These are phyloP conservation scores for Merluccius polli DNA, from an alignment of 2,797 vertebrate genomes.

Conservation along the genomic window DNA sequence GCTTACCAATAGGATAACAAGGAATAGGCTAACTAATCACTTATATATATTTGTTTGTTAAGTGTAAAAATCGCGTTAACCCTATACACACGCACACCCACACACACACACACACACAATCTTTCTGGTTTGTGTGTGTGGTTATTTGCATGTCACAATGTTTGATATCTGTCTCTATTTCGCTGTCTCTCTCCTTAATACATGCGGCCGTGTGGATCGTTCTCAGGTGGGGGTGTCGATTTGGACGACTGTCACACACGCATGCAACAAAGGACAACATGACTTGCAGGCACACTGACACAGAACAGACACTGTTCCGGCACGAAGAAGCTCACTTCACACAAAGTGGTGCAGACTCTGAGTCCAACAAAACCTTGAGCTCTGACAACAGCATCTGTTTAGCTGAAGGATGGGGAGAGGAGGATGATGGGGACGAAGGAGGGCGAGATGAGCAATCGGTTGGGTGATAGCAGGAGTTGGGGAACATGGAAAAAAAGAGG, in stretches of 20 bases:
- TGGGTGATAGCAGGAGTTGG: background rate
- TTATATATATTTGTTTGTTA: background rate
- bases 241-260: background rate
- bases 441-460: background rate
- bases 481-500: background rate
- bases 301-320: background rate
- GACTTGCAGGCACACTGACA: background rate
- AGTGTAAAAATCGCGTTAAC: background rate
- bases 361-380: background rate
- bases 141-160: background rate
- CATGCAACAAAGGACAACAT: background rate
- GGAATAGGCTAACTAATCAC: background rate
- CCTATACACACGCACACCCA: background rate
- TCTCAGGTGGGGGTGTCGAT: slow-evolving; percentile 2
- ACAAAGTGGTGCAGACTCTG: background rate
- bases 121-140: background rate
- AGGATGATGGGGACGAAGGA: background rate
- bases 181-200: background rate
- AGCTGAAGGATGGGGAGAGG: background rate
- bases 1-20: no score
- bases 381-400: background rate
- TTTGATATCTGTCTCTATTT: no score
- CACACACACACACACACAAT: background rate
- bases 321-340: background rate
- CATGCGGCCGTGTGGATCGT: background rate